A percentile compares a stretch with the other conserved stretches of the same genome.
phyloP scores from a whole-genome alignment of 2,888 invertebrate genomes.

The Drosophila kambysellisi region DNA sequence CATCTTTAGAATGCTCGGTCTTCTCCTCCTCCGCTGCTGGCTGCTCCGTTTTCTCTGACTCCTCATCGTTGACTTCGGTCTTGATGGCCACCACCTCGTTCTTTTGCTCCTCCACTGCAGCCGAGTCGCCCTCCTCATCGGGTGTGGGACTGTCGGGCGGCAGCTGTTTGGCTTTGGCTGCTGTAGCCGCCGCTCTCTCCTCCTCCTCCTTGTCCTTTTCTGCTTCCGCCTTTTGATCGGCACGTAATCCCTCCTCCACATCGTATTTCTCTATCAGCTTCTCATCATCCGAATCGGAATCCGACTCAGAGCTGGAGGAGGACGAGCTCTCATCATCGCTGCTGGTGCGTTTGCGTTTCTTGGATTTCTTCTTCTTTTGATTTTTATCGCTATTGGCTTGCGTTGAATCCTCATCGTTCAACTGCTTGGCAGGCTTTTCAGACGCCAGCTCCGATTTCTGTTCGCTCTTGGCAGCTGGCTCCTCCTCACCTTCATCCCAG shows the following conservation, averaged over 20 bases:
- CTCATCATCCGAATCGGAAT: slow-evolving; percentile 80
- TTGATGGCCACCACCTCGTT: slow-evolving; percentile 45
- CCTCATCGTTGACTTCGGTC: slow-evolving; percentile 38
- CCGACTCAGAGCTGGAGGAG: slow-evolving; percentile 74
- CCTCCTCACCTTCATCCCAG: slow-evolving; percentile 74
- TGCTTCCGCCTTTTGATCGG: slow-evolving; percentile 68
- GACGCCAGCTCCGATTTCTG: not conserved
- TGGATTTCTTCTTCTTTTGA: slow-evolving; percentile 60
- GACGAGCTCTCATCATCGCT: slow-evolving; percentile 80
- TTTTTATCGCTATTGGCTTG: slow-evolving; percentile 37
- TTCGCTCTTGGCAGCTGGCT: slow-evolving; percentile 57
- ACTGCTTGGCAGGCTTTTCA: slow-evolving; percentile 34
- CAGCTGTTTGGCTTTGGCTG: slow-evolving; percentile 25
- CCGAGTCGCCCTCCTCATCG: slow-evolving; percentile 51
- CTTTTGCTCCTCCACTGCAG: slow-evolving; percentile 18
- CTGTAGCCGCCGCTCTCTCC: not conserved
- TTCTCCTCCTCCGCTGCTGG: slow-evolving; percentile 62
- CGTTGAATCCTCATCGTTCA: slow-evolving; percentile 47
- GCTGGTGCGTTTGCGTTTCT: slow-evolving; percentile 75
- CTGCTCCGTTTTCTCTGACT: slow-evolving; percentile 3
- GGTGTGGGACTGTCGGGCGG: slow-evolving; percentile 58
- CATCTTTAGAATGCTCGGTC: slow-evolving; percentile 32
- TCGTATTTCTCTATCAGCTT: slow-evolving; percentile 84
- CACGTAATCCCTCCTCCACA: slow-evolving; percentile 65
- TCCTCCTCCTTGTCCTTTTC: slow-evolving; percentile 49